Evolutionary conservation across 35 echinoderm and acorn worm genomes (phyloP), one percentile per base, ranked within the genome.

Genomic region (Amphiura filiformis): DNA sequence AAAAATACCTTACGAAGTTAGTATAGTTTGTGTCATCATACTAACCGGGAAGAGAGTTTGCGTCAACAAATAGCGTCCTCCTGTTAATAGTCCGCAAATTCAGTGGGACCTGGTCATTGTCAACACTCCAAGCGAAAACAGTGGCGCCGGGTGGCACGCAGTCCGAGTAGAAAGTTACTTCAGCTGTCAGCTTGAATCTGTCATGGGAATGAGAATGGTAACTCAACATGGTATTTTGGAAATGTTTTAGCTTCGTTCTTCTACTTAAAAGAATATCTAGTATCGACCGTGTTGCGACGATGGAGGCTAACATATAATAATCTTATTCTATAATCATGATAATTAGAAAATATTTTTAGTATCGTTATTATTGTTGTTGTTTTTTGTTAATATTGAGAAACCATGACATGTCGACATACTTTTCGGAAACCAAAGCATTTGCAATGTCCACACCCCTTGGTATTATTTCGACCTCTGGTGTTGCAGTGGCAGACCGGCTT

Each of bases 41-140:
- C 34, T 35, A 77, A 97, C 95, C 95, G 76, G 91, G 95, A 23
- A 97, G 77, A 26, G 87, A 65, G 39, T 89, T 80, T 47, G 84
- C 56, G 35, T 52, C 80, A n/a, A 97, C 91, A 31, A 75, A 77
- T 13, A 97, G 82, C 11, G 40, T 70, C 26, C 78, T 83, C 33
- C 82, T 81, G 36, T 64, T 87, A 0, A 76, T 88, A 0, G 87
- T 97, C 78, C 88, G 87, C 0, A 93, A 57, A 81, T 93, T 93
- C 35, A 97, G 56, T 4, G 85, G 44, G 18, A 97, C 82, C 20
- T 44, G 75, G 5, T 39, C 37, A 77, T 93, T 86, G 84, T 93
- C 81, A 15, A 93, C 91, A 35, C 79, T 78, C 95, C 95, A 97
- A 0, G 38, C 22, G 76, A 91, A 97, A 0, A 47, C 81, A 0